These are phyloP conservation scores for Ruditapes philippinarum DNA, from an alignment of 1,140 invertebrate species.

Conservation along the genomic window DNA sequence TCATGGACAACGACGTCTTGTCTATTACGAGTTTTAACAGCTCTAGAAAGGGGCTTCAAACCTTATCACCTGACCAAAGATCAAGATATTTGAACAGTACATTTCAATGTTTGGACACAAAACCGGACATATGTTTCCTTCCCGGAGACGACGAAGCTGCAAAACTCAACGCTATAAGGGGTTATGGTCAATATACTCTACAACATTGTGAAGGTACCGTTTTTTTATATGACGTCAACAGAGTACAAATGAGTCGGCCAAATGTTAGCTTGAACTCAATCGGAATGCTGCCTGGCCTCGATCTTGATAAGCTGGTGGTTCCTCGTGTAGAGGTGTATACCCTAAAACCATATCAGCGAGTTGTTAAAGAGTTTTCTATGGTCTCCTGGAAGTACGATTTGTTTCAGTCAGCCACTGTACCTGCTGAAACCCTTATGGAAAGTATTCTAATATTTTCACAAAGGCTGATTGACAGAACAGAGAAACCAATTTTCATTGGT, in stretches of 20 bases:
- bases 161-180: too few relatives aligned
- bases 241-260: conserved; percentile 18
- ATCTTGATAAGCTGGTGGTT: background rate
- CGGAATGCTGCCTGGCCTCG: background rate
- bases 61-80: too few relatives aligned
- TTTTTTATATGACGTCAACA: conserved; percentile 15
- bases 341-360: background rate
- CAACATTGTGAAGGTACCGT: conserved; percentile 10
- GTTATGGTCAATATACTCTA: background rate
- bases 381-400: conserved; percentile 25
- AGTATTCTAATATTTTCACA: conserved; percentile 36
- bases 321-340: background rate
- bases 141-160: conserved; percentile 27
- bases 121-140: conserved; percentile 47
- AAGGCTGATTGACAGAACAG: background rate
- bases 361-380: conserved; percentile 33
- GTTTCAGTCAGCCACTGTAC: background rate
- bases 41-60: too few relatives aligned
- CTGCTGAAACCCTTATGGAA: background rate
- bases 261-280: conserved; percentile 2
- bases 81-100: background rate
- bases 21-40: too few relatives aligned
- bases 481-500: conserved; percentile 20
- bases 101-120: background rate
- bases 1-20: too few relatives aligned